Evolutionary conservation across 2,888 invertebrate species (phyloP).

Genomic region (Alitta virens): DNA sequence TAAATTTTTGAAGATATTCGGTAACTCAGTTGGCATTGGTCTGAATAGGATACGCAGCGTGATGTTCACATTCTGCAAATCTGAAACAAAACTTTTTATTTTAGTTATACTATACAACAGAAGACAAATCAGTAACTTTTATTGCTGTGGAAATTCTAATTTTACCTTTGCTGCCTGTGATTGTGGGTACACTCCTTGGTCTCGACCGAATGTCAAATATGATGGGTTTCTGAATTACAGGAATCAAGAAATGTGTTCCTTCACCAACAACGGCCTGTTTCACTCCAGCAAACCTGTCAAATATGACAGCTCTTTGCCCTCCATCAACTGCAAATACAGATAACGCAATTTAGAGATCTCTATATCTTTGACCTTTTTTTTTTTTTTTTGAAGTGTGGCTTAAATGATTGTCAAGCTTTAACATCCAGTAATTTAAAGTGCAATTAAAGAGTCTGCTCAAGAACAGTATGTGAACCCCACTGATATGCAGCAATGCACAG

Average conservation of each 20-base stretch:
- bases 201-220: constrained; percentile 95
- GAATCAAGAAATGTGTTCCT: constrained; percentile 97
- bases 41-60: constrained; percentile 96
- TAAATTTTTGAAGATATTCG: constrained; percentile 92
- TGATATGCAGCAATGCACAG: too few relatives aligned
- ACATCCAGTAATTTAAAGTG: too few relatives aligned
- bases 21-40: constrained; percentile 88
- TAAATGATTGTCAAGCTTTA: too few relatives aligned
- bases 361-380: too few relatives aligned
- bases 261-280: constrained; percentile 90
- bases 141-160: constrained; percentile 2
- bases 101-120: background rate
- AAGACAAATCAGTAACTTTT: background rate
- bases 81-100: too few relatives aligned
- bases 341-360: too few relatives aligned
- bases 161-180: constrained; percentile 97
- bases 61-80: constrained; percentile 98
- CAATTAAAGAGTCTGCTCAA: too few relatives aligned
- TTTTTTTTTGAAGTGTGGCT: too few relatives aligned
- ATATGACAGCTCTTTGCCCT: constrained; percentile 98
- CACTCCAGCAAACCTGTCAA: constrained; percentile 95
- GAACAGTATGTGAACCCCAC: too few relatives aligned
- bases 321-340: constrained; percentile 87
- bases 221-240: constrained; percentile 98
- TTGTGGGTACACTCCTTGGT: constrained; percentile 92